These are phyloP conservation scores for Circaetus gallicus DNA, from an alignment of 2,113 vertebrate species.

Conservation along the genomic window DNA sequence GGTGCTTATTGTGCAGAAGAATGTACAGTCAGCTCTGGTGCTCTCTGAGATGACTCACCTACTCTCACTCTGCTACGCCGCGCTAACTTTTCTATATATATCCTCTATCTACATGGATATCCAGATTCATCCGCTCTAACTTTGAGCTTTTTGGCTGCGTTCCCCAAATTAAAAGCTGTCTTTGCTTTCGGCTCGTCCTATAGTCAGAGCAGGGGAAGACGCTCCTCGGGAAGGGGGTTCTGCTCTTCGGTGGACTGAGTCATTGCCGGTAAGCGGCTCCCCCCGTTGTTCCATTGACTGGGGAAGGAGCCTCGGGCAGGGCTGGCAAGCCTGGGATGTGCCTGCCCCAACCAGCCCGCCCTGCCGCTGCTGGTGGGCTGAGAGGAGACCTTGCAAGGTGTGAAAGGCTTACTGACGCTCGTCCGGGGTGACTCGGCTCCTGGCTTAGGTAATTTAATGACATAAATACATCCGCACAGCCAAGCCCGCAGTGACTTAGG, in stretches of 20 bases:
- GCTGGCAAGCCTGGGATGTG: neutral
- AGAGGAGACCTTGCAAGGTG: neutral
- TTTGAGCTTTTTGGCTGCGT: neutral
- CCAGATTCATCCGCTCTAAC: neutral
- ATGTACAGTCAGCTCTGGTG: neutral
- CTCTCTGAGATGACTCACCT: neutral
- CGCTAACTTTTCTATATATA: neutral
- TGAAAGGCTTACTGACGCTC: neutral
- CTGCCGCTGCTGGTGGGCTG: neutral
- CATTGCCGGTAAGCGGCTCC: neutral
- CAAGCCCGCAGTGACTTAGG: neutral
- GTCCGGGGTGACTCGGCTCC: neutral
- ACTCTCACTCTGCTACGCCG: neutral
- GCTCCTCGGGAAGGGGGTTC: rapidly evolving
- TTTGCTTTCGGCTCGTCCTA: neutral
- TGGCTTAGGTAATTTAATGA: neutral
- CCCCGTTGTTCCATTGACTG: neutral
- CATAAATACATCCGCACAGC: neutral
- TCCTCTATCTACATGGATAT: neutral
- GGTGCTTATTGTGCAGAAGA: neutral
- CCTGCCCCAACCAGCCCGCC: neutral
- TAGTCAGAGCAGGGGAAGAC: neutral
- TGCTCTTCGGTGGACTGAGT: neutral
- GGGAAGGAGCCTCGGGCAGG: neutral
- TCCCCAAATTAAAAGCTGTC: neutral